phyloP scores from a whole-genome alignment of 2,113 vertebrate genomes.

The Charina bottae region DNA sequence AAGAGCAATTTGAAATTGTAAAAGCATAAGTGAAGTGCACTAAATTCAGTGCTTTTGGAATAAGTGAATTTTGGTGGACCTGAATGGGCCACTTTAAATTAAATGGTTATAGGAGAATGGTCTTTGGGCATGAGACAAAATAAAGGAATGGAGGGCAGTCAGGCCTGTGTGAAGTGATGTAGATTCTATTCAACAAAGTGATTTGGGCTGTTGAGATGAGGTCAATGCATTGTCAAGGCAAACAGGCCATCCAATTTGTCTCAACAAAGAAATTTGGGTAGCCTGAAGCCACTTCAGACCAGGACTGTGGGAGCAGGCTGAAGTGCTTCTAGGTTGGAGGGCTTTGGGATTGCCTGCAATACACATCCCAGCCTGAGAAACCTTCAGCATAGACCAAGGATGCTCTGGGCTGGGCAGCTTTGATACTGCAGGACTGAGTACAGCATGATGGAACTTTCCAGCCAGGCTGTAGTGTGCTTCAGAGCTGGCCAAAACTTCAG shows the following conservation, averaged over 20 bases:
- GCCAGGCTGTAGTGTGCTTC: background rate
- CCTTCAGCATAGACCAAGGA: background rate
- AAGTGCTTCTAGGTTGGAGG: background rate
- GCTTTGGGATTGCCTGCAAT: background rate
- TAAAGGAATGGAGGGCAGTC: background rate
- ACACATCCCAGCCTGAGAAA: background rate
- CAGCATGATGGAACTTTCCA: background rate
- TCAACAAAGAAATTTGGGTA: background rate
- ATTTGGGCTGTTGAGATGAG: background rate
- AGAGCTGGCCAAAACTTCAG: background rate
- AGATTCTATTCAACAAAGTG: too few relatives aligned
- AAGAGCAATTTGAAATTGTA: background rate
- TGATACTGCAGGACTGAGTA: background rate
- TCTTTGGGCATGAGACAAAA: background rate
- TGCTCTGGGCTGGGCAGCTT: background rate
- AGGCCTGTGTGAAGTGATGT: background rate
- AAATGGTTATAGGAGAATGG: background rate
- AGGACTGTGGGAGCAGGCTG: background rate
- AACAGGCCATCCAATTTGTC: background rate
- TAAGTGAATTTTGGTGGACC: background rate
- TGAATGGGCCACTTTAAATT: background rate
- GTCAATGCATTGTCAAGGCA: background rate
- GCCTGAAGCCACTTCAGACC: background rate
- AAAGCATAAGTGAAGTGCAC: background rate
- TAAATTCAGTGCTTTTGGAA: too few relatives aligned